These are phyloP conservation scores for Gobius niger DNA, from an alignment of 2,113 vertebrate species.

Conservation along the genomic window DNA sequence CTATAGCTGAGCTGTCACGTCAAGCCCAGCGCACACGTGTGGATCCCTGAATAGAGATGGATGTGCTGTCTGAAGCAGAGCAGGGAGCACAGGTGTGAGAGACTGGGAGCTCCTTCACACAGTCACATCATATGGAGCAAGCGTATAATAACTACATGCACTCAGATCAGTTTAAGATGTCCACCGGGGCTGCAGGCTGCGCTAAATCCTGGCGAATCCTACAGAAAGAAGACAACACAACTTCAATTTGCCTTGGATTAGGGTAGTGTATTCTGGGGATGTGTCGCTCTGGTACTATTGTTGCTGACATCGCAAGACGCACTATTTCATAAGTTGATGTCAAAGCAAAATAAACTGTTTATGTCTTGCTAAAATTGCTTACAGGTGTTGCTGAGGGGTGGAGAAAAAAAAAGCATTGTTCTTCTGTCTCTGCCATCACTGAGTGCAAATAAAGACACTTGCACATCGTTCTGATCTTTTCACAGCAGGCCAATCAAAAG, in stretches of 20 bases:
- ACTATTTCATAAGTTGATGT: too few relatives aligned
- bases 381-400: too few relatives aligned
- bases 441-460: too few relatives aligned
- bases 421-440: too few relatives aligned
- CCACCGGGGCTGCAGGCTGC: not conserved
- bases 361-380: too few relatives aligned
- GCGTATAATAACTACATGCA: not conserved
- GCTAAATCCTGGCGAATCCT: not conserved
- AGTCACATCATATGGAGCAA: not conserved
- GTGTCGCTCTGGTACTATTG: too few relatives aligned
- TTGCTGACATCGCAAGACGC: too few relatives aligned
- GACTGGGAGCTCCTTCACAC: conserved; percentile 13
- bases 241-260: not conserved
- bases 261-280: conserved; percentile 12
- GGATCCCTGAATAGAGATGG: conserved; percentile 48
- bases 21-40: conserved; percentile 16
- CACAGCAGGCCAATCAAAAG: too few relatives aligned
- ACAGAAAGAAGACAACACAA: not conserved
- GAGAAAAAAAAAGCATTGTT: too few relatives aligned
- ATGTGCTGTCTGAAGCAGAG: conserved; percentile 53
- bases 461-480: too few relatives aligned
- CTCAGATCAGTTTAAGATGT: not conserved
- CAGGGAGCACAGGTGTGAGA: conserved; percentile 15
- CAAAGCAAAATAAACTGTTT: too few relatives aligned
- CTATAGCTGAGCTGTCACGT: not conserved